Conservation (phyloP, 2,797 vertebrate species). For the Iguana delicatissima region DNA sequence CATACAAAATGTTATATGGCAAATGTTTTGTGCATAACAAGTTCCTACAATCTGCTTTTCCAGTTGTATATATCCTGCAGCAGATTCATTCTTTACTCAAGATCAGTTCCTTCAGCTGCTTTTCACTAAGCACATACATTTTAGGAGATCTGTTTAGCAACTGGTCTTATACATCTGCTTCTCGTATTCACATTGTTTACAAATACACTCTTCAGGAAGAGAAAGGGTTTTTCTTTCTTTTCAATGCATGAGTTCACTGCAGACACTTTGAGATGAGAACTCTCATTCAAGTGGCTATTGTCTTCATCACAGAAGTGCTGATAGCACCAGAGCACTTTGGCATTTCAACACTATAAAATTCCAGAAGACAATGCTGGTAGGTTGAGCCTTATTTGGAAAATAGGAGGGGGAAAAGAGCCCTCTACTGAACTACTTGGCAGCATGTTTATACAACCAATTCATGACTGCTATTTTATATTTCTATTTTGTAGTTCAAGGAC, state of each 20-base stretch:
- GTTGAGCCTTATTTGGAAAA: conserved; percentile 40
- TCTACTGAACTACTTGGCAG: conserved; percentile 71
- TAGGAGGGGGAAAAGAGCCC: neutral
- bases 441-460: conserved; percentile 56
- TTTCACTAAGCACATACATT: neutral
- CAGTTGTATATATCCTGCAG: neutral
- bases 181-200: conserved; percentile 18
- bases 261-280: neutral
- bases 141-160: neutral
- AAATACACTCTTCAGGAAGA: conserved; percentile 46
- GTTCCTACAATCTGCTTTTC: neutral
- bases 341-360: conserved; percentile 46
- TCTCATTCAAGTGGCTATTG: neutral
- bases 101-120: neutral
- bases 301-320: conserved; percentile 46
- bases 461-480: no score
- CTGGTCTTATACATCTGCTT: neutral
- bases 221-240: neutral
- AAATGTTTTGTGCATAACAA: neutral
- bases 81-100: neutral
- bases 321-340: conserved; percentile 58
- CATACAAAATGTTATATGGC: neutral
- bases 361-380: conserved; percentile 17
- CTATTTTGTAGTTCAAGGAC: conserved; percentile 25
- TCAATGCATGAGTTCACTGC: neutral